Evolutionary conservation across 1,140 invertebrate species (phyloP).

Genomic region (Latrodectus geometricus): DNA sequence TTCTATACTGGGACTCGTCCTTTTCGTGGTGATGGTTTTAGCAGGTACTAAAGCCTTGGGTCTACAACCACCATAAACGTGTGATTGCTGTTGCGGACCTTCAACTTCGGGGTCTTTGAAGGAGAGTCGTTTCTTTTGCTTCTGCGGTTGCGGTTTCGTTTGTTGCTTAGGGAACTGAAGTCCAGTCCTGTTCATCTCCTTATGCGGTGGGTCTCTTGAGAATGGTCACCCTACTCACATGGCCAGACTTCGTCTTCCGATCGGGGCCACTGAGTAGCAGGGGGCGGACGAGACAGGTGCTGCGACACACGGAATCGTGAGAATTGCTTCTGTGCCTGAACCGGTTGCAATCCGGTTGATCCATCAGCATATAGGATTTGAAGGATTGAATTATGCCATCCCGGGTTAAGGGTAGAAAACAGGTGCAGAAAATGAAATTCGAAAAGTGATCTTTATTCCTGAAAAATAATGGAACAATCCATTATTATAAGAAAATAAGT

Average conservation of each 20-base stretch:
- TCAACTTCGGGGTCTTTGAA: conserved; percentile 53
- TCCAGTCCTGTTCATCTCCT: conserved; percentile 43
- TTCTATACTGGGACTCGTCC: conserved; percentile 2
- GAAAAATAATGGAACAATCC: neutral
- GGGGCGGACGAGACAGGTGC: neutral
- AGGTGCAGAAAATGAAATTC: neutral
- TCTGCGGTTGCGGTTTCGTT: conserved; percentile 24
- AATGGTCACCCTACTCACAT: conserved; percentile 9
- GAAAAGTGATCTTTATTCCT: neutral
- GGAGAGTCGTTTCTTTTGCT: conserved; percentile 53
- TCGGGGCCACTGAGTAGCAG: conserved; percentile 2
- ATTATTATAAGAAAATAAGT: too few relatives aligned
- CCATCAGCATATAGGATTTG: conserved; percentile 7
- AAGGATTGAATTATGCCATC: neutral
- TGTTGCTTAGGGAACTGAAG: conserved; percentile 19
- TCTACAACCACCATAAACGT: conserved; percentile 20
- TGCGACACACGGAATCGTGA: neutral
- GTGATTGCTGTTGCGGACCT: conserved; percentile 6
- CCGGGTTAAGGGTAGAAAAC: neutral
- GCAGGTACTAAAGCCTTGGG: conserved; percentile 4
- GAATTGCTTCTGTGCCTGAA: neutral
- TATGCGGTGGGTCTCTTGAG: neutral
- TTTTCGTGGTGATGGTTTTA: neutral
- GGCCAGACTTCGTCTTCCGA: neutral
- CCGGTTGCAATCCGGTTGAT: neutral